Evolutionary conservation across 2,888 invertebrate genomes (phyloP).

Genomic region (Drosophila merina): DNA sequence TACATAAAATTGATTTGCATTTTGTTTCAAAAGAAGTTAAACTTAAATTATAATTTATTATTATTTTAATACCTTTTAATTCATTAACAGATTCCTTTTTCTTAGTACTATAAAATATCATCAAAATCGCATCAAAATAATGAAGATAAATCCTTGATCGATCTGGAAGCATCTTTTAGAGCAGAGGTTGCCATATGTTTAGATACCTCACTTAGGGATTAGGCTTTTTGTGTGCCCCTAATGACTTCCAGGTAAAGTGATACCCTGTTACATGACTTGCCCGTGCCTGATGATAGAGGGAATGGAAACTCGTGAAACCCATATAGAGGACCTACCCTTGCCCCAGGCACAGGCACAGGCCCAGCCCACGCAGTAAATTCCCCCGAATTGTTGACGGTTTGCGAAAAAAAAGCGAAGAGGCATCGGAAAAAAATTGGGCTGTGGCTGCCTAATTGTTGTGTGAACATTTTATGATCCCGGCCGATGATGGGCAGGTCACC

Average conservation of each 20-base stretch:
- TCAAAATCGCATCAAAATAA: no score
- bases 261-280: conserved; percentile 67
- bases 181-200: conserved; percentile 20
- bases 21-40: no score
- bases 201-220: conserved; percentile 22
- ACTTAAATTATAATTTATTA: no score
- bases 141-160: conserved; percentile 1
- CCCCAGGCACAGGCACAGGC: conserved; percentile 4
- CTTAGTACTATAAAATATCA: no score
- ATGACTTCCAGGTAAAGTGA: conserved; percentile 77
- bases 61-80: no score
- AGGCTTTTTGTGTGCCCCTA: conserved; percentile 57
- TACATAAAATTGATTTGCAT: no score
- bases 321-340: conserved; percentile 29
- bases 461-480: conserved; percentile 62
- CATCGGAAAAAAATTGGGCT: conserved; percentile 55
- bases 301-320: conserved; percentile 30
- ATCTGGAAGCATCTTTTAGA: conserved; percentile 9
- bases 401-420: conserved; percentile 42
- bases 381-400: conserved; percentile 56
- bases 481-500: conserved; percentile 25
- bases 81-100: no score
- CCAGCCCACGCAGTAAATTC: conserved; percentile 49
- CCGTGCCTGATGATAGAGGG: conserved; percentile 28
- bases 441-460: conserved; percentile 65